Percentiles rank a stretch among this genome's conserved stretches.
phyloP scores from a whole-genome alignment of 2,113 vertebrate species.

The Muscicapa adusta region DNA sequence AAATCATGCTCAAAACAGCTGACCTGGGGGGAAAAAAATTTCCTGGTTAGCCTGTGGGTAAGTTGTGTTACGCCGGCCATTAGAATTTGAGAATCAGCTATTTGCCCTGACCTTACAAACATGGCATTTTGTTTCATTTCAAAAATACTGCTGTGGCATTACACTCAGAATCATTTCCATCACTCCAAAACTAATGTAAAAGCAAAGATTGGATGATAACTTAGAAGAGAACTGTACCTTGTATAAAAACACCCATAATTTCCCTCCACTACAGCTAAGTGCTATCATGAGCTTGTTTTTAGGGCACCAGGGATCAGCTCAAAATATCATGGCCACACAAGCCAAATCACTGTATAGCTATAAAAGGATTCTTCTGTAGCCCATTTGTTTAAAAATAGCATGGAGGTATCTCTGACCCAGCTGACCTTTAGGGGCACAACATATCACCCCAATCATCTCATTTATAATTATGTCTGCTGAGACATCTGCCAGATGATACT shows the following conservation, averaged over 20 bases:
- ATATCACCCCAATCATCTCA: not conserved
- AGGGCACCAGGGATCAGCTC: not conserved
- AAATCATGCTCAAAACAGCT: not conserved
- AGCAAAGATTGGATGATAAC: not conserved
- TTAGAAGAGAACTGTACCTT: not conserved
- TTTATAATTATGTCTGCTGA: not conserved
- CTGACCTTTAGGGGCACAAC: not conserved
- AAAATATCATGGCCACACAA: not conserved
- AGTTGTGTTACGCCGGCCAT: not conserved
- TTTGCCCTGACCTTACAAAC: not conserved
- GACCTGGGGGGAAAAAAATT: rapidly evolving
- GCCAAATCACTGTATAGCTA: not conserved
- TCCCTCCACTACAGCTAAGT: not conserved
- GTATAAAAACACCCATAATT: not conserved
- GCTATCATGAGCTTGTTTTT: not conserved
- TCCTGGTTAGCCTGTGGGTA: not conserved
- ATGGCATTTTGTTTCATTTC: not conserved
- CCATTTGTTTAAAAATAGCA: not conserved
- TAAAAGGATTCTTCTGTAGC: not conserved
- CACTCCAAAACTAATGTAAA: not conserved
- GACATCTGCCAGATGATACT: not conserved
- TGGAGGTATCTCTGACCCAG: not conserved
- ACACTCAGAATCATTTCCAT: not conserved
- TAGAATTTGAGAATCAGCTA: not conserved
- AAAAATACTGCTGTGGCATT: not conserved